phyloP scores from a whole-genome alignment of 2,888 invertebrate species.

The Cantharis rufa region DNA sequence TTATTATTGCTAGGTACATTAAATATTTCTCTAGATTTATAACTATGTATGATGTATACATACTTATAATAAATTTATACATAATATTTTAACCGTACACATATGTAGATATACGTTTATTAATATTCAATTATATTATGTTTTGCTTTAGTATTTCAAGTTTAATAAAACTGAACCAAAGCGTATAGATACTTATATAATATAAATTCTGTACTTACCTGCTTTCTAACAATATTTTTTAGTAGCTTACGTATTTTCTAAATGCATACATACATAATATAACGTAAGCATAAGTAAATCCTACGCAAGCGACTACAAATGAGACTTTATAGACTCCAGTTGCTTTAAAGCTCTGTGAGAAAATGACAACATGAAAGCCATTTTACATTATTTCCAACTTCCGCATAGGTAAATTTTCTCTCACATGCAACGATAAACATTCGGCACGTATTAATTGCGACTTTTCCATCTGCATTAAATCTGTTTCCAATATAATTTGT shows the following conservation, averaged over 20 bases:
- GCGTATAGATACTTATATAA: background rate
- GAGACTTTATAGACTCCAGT: background rate
- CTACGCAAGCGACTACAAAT: background rate
- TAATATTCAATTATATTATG: background rate
- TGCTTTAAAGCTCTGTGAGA: background rate
- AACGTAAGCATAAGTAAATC: background rate
- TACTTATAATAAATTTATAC: too few relatives aligned
- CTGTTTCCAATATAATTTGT: background rate
- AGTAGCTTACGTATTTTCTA: background rate
- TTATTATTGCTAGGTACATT: background rate
- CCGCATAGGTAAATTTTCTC: background rate
- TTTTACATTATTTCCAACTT: background rate
- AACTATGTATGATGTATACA: background rate
- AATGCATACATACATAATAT: background rate
- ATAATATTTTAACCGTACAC: background rate
- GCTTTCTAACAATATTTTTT: background rate
- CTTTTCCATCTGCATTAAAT: background rate
- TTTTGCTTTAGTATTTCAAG: background rate
- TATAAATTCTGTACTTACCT: background rate
- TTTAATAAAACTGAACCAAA: background rate
- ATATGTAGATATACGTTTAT: background rate
- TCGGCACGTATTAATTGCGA: background rate
- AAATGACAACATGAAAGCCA: background rate
- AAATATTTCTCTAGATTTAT: background rate
- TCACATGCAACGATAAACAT: background rate